Evolutionary conservation across 2,888 invertebrate species (phyloP).

Genomic region (Pseudolycoriella hygida): DNA sequence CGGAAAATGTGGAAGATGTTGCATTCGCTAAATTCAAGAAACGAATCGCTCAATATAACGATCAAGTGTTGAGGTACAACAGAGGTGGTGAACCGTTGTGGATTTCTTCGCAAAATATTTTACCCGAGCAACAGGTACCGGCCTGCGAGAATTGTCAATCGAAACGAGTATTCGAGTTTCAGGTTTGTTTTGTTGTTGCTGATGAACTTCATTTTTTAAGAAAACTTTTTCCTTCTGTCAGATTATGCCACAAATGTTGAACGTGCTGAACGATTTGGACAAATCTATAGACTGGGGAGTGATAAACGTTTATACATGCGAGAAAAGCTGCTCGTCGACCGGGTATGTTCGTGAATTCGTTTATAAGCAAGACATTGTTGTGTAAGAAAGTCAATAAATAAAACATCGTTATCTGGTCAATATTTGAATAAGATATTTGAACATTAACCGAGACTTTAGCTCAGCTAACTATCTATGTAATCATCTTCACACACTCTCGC

Average conservation of each 20-base stretch:
- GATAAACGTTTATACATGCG: constrained; percentile 71
- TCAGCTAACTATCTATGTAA: too few species aligned
- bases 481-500: too few species aligned
- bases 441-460: too few species aligned
- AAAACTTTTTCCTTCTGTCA: constrained; percentile 21
- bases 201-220: background rate
- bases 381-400: background rate
- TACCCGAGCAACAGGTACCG: constrained; percentile 39
- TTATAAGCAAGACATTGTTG: constrained; percentile 65
- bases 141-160: constrained; percentile 56
- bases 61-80: constrained; percentile 70
- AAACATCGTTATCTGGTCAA: too few species aligned
- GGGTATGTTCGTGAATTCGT: constrained; percentile 61
- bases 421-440: too few species aligned
- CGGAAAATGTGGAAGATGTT: constrained; percentile 49
- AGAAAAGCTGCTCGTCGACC: constrained; percentile 48
- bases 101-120: constrained; percentile 45
- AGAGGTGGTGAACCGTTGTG: constrained; percentile 66
- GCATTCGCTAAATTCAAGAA: constrained; percentile 61
- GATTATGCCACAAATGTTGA: constrained; percentile 69
- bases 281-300: constrained; percentile 96
- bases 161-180: constrained; percentile 76
- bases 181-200: constrained; percentile 31
- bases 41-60: constrained; percentile 47
- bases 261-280: constrained; percentile 46